These are phyloP conservation scores for Heliornis fulica DNA, from an alignment of 2,113 vertebrate species.

Conservation along the genomic window DNA sequence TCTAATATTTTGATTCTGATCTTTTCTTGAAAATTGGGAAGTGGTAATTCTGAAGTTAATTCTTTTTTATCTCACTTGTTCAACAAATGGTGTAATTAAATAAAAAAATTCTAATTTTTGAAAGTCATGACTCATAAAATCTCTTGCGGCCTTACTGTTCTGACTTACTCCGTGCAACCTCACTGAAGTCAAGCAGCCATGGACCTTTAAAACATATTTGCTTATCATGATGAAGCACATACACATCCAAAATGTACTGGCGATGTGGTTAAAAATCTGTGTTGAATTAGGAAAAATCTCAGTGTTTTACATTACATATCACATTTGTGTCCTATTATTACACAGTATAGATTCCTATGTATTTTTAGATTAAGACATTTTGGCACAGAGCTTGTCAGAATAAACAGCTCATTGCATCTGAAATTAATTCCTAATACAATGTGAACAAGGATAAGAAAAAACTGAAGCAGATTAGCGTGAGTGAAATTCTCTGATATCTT, in stretches of 20 bases:
- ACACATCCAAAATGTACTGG: neutral
- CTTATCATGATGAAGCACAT: neutral
- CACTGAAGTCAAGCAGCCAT: neutral
- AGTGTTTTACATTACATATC: conserved; percentile 47
- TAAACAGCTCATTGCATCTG: conserved; percentile 30
- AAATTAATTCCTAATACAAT: conserved; percentile 38
- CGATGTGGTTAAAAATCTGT: neutral
- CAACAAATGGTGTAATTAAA: neutral
- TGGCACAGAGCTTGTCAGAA: neutral
- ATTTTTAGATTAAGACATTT: conserved; percentile 44
- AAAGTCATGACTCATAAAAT: neutral
- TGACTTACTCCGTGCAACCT: neutral
- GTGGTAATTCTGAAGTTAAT: neutral
- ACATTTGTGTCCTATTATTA: conserved; percentile 54
- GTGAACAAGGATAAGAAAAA: neutral
- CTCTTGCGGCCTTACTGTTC: neutral
- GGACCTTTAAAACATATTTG: neutral
- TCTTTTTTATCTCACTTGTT: neutral
- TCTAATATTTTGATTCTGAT: neutral
- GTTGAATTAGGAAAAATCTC: conserved; percentile 21
- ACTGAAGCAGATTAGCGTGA: neutral
- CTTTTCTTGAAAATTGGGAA: neutral
- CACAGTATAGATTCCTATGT: neutral
- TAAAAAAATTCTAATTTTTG: neutral
- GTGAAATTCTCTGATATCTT: neutral